Conservation (phyloP, 2,113 vertebrate species). For the Hucho hucho region DNA sequence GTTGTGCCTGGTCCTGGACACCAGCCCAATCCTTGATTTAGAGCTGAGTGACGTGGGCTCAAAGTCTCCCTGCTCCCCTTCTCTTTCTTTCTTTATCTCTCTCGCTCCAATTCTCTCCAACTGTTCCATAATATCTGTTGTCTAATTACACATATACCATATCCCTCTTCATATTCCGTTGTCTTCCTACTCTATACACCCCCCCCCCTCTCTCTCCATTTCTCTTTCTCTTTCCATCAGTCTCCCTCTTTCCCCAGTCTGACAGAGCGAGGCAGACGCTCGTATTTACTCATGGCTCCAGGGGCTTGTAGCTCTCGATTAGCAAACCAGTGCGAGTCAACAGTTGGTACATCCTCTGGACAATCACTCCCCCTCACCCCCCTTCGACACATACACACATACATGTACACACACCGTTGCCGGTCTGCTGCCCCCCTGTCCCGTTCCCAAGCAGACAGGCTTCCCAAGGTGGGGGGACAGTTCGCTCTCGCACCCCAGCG, state of each 20-base stretch:
- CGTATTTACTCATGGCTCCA: constrained; percentile 70
- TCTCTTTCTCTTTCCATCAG: neutral
- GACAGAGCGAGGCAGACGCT: constrained; percentile 65
- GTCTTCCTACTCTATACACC: too few relatives aligned
- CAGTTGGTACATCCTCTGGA: constrained; percentile 68
- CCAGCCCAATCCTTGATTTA: too few relatives aligned
- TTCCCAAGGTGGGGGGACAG: constrained; percentile 42
- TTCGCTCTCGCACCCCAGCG: constrained; percentile 61
- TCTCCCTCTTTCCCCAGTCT: constrained; percentile 17
- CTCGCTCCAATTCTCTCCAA: too few relatives aligned
- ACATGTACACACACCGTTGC: neutral
- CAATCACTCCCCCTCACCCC: constrained; percentile 50
- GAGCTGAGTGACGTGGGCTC: too few relatives aligned
- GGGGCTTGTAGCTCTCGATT: constrained; percentile 71
- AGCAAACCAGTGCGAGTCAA: constrained; percentile 76
- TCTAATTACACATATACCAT: too few relatives aligned
- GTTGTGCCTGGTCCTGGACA: too few relatives aligned
- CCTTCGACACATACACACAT: neutral
- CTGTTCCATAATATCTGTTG: too few relatives aligned
- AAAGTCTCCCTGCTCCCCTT: too few relatives aligned
- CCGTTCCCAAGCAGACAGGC: constrained; percentile 33
- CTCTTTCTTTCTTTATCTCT: too few relatives aligned
- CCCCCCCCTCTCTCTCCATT: neutral
- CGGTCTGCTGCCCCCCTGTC: neutral
- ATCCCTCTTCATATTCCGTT: too few relatives aligned